Evolutionary conservation across 2,797 vertebrate species (phyloP), one percentile per base, ranked within the genome.

Genomic region (Lutjanus argentimaculatus): DNA sequence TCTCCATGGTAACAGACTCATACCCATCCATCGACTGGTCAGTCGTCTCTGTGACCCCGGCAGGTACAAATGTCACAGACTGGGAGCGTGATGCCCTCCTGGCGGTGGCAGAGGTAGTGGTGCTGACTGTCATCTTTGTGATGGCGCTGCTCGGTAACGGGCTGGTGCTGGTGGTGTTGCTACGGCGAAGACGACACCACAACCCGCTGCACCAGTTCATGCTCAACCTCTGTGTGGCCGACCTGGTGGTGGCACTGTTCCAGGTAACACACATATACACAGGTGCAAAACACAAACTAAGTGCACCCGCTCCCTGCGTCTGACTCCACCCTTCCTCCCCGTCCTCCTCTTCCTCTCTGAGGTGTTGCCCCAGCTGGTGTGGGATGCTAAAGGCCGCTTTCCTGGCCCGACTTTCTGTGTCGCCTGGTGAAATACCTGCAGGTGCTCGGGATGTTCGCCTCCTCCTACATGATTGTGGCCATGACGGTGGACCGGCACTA

Each of bases 381-480:
- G 98, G 98, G 97, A 98, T 59, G 95, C 96, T 72, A 97, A 96
- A 2, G 97, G 96, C 19, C 95, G 95, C 14, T 97, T 99, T 73
- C 87, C 94, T 36, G 97, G 97, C 17, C 96, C 98, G 0, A 99
- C 80, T 66, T 93, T 0, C 93, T 99, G 75, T 99, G 98, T 87
- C 94, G 96, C 52, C 85, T 93, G 0, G 93, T 98, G 77, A 98
- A 98, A 69, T 99, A 98, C 93, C 94, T 98, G 82, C 98, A 98
- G 94, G 96, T 96, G 45, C 95, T 98, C 19, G 97, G 98, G 75
- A 99, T 99, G 97, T 98, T 98, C 1, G 95, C 97, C 72, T 99
- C 98, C 81, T 98, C 98, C 79, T 98, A 97, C 92, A 97, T 97
- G 97, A 96, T 98, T 2, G 92, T 98, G 4, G 95, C 88, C 63